phyloP scores from a whole-genome alignment of 2,113 vertebrate genomes.

The Eptesicus fuscus region DNA sequence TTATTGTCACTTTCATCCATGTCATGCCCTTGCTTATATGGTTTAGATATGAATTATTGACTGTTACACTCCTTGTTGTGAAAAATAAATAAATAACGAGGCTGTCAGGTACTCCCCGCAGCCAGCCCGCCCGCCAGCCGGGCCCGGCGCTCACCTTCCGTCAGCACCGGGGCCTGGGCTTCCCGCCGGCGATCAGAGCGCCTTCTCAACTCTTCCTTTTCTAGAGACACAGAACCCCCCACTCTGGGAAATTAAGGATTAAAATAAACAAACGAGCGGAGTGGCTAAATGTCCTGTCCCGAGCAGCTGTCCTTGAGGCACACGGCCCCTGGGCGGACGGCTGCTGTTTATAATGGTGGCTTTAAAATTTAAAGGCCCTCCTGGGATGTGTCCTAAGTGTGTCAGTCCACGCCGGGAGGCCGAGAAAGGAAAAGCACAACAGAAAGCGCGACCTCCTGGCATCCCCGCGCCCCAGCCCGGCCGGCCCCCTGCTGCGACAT shows the following conservation, averaged over 20 bases:
- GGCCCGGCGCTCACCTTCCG: neutral
- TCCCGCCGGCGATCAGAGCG: neutral
- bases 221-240: neutral
- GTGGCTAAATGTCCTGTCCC: constrained; percentile 77
- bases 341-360: constrained; percentile 88
- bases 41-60: constrained; percentile 86
- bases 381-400: constrained; percentile 84
- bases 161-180: neutral
- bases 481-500: constrained; percentile 70
- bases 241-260: constrained; percentile 67
- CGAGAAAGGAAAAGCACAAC: constrained; percentile 79
- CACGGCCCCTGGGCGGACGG: constrained; percentile 82
- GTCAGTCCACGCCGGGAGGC: constrained; percentile 81
- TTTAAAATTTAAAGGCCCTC: constrained; percentile 87
- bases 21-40: constrained; percentile 84
- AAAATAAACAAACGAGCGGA: constrained; percentile 76
- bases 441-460: constrained; percentile 73
- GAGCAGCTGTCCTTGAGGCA: constrained; percentile 84
- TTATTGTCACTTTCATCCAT: constrained; percentile 87
- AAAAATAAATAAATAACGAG: constrained; percentile 63
- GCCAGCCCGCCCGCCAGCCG: neutral
- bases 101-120: constrained; percentile 71
- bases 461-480: constrained; percentile 68
- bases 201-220: constrained; percentile 26
- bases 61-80: constrained; percentile 80